Evolutionary conservation across 1,140 invertebrate species (phyloP).

Genomic region (Bombus sylvicola): DNA sequence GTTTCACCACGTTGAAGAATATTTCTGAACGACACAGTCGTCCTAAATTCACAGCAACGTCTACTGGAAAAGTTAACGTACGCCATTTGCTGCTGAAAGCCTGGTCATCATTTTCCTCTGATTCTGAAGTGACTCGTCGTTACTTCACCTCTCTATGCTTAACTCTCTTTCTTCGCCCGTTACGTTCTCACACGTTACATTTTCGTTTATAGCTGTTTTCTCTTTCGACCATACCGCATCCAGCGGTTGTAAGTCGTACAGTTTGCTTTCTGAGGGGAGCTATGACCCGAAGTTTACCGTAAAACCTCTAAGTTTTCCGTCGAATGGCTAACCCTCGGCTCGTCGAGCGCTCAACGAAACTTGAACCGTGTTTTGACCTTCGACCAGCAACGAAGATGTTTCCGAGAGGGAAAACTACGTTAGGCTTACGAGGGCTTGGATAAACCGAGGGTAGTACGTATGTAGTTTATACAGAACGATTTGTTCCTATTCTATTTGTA

Average conservation of each 20-base stretch:
- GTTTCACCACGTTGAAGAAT: slow-evolving; percentile 1
- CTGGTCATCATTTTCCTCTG: slow-evolving; percentile 40
- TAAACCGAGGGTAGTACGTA: no score
- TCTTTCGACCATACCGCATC: not conserved
- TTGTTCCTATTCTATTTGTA: not conserved
- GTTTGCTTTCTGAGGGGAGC: slow-evolving; percentile 56
- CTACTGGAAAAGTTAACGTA: slow-evolving; percentile 62
- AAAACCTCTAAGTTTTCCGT: slow-evolving; percentile 57
- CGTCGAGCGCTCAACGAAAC: slow-evolving; percentile 22
- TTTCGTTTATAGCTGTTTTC: not conserved
- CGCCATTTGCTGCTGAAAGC: slow-evolving; percentile 69
- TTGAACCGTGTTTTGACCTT: slow-evolving; percentile 17
- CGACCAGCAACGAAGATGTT: not conserved
- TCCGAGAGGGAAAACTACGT: not conserved
- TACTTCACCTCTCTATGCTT: not conserved
- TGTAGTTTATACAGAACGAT: not conserved
- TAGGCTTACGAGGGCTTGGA: not conserved
- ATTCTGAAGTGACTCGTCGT: not conserved
- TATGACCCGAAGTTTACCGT: slow-evolving; percentile 60
- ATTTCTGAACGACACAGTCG: not conserved
- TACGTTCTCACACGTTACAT: not conserved
- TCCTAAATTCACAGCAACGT: slow-evolving; percentile 49
- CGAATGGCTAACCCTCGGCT: slow-evolving; percentile 23
- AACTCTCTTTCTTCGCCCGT: not conserved
- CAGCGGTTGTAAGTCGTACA: not conserved